A percentile compares a stretch with the other conserved stretches of the same genome.
phyloP scores from a whole-genome alignment of 2,113 vertebrate species.

The Amblyopsis rosae region DNA sequence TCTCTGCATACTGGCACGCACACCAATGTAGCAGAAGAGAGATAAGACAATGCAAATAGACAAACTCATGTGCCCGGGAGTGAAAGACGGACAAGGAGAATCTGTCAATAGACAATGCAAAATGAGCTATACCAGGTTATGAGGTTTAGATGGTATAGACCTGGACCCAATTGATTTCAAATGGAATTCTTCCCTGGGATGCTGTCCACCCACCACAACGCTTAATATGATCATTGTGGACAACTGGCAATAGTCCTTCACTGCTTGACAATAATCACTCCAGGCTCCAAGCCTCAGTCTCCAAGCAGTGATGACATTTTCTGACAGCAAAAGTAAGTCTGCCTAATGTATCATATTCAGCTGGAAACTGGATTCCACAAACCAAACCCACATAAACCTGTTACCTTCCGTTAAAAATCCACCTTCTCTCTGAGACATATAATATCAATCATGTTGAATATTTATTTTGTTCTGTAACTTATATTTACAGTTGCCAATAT shows the following conservation, averaged over 20 bases:
- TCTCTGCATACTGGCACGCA: neutral
- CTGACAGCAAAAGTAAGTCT: constrained; percentile 35
- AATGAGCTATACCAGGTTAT: no score
- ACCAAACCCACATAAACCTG: constrained; percentile 7
- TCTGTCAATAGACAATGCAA: neutral
- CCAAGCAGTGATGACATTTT: constrained; percentile 34
- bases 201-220: neutral
- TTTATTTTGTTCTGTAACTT: constrained; percentile 47
- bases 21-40: neutral
- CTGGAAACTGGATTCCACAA: constrained; percentile 25
- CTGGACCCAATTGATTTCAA: constrained; percentile 36
- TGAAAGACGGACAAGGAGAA: neutral
- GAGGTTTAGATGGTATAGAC: constrained; percentile 31
- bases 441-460: constrained; percentile 54
- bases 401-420: constrained; percentile 33
- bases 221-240: constrained; percentile 11
- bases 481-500: constrained; percentile 37
- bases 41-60: neutral
- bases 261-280: constrained; percentile 38
- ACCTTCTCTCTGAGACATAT: constrained; percentile 28
- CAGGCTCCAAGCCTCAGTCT: constrained; percentile 22
- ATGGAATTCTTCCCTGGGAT: constrained; percentile 34
- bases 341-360: constrained; percentile 38
- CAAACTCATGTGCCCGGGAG: neutral
- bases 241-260: constrained; percentile 31